A percentile compares a stretch with the other conserved stretches of the same genome.
phyloP scores from a whole-genome alignment of 2,888 invertebrate genomes.

The Scrobipalpa atriplicella region DNA sequence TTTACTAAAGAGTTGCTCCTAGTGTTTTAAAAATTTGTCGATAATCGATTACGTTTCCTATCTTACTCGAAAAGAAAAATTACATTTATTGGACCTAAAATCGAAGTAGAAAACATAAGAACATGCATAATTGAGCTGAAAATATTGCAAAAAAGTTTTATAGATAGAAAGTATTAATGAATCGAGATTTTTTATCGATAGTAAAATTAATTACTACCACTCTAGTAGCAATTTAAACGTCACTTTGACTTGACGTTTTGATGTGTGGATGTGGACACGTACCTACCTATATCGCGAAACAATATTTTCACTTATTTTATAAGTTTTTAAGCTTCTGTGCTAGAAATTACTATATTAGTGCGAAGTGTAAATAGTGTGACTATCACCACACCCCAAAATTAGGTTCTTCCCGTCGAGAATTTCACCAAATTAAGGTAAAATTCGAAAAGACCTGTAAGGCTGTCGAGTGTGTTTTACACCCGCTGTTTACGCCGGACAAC shows the following conservation, averaged over 20 bases:
- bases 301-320: not conserved
- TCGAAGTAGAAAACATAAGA: not conserved
- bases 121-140: not conserved
- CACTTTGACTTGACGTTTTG: conserved; percentile 46
- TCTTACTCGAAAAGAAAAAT: not conserved
- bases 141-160: not conserved
- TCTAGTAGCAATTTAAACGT: conserved; percentile 28
- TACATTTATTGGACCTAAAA: not conserved
- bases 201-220: not conserved
- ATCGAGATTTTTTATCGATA: conserved; percentile 4
- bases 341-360: not conserved
- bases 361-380: conserved; percentile 13
- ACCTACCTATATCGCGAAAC: conserved; percentile 40
- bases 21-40: not conserved
- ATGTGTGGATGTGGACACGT: conserved; percentile 61
- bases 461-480: conserved; percentile 24
- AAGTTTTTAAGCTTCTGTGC: too few species aligned
- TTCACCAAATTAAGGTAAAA: conserved; percentile 20
- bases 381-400: not conserved
- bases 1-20: not conserved
- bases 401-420: not conserved
- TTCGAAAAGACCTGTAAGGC: not conserved
- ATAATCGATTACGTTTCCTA: not conserved
- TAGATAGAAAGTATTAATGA: not conserved
- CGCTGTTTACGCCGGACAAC: conserved; percentile 20